These are phyloP conservation scores for Catocala sponsa DNA, from an alignment of 2,888 invertebrate species.

Conservation along the genomic window DNA sequence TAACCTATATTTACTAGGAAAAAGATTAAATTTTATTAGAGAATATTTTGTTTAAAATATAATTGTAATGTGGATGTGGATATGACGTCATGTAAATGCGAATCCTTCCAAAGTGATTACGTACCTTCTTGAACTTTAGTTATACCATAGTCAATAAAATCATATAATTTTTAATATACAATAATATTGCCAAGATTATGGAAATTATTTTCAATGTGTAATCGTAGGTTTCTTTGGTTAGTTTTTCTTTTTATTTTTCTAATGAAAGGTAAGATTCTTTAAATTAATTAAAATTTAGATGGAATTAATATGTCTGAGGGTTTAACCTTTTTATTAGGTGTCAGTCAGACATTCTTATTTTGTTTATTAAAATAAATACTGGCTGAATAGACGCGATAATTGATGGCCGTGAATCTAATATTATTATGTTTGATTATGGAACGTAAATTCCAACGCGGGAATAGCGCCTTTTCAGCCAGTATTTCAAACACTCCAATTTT, in stretches of 20 bases:
- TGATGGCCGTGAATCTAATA: too few relatives aligned
- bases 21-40: too few relatives aligned
- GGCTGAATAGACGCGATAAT: too few relatives aligned
- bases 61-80: constrained; percentile 47
- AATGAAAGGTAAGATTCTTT: not conserved
- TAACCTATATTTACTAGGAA: too few relatives aligned
- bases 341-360: constrained; percentile 7
- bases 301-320: constrained; percentile 5
- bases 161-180: constrained; percentile 34
- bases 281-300: not conserved
- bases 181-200: constrained; percentile 25
- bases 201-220: constrained; percentile 37
- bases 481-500: too few relatives aligned
- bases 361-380: too few relatives aligned
- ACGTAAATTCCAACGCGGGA: too few relatives aligned
- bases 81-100: constrained; percentile 35
- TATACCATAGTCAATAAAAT: constrained; percentile 36
- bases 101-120: constrained; percentile 49
- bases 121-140: constrained; percentile 38
- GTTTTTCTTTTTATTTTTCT: not conserved
- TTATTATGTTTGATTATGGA: too few relatives aligned
- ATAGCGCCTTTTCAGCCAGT: too few relatives aligned
- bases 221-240: not conserved
- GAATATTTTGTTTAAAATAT: not conserved
- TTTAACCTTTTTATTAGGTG: constrained; percentile 28